Conservation (phyloP, 2,797 vertebrate species). For the Discoglossus pictus region DNA sequence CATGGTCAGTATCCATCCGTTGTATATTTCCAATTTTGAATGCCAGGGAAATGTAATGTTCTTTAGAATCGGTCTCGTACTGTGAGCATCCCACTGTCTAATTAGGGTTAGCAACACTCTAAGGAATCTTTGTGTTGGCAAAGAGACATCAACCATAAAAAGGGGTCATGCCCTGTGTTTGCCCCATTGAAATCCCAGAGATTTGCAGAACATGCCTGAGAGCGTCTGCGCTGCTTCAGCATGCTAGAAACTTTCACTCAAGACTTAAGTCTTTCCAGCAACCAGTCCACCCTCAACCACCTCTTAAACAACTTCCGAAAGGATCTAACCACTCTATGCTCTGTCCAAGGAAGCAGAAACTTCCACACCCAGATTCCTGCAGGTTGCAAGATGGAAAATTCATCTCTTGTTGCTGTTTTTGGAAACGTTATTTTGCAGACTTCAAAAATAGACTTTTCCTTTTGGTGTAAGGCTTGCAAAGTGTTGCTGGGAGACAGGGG, state of each 20-base stretch:
- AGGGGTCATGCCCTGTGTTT: background rate
- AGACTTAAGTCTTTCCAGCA: slow-evolving; percentile 22
- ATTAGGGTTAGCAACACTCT: slow-evolving; percentile 20
- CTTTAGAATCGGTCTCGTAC: slow-evolving; percentile 31
- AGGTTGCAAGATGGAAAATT: slow-evolving; percentile 73
- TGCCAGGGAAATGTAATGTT: slow-evolving; percentile 34
- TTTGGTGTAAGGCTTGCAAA: slow-evolving; percentile 48
- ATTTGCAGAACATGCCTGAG: background rate
- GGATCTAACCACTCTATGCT: slow-evolving; percentile 42
- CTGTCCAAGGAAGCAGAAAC: slow-evolving; percentile 77
- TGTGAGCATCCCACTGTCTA: slow-evolving; percentile 45
- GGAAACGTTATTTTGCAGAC: slow-evolving; percentile 42
- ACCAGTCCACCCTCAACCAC: slow-evolving; percentile 41
- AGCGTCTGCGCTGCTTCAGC: slow-evolving; percentile 9
- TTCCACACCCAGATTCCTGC: slow-evolving; percentile 77
- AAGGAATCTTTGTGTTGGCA: slow-evolving; percentile 44
- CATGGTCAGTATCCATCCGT: background rate
- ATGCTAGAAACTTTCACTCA: slow-evolving; percentile 15
- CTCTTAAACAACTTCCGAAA: slow-evolving; percentile 50
- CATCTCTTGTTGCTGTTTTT: slow-evolving; percentile 42
- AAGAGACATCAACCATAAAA: background rate
- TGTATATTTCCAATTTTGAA: slow-evolving; percentile 5
- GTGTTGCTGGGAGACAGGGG: slow-evolving; percentile 6
- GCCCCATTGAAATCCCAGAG: background rate
- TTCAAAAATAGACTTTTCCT: slow-evolving; percentile 46